Conservation (phyloP, 2,888 invertebrate genomes). For the Pseudeuparius sepicola region DNA sequence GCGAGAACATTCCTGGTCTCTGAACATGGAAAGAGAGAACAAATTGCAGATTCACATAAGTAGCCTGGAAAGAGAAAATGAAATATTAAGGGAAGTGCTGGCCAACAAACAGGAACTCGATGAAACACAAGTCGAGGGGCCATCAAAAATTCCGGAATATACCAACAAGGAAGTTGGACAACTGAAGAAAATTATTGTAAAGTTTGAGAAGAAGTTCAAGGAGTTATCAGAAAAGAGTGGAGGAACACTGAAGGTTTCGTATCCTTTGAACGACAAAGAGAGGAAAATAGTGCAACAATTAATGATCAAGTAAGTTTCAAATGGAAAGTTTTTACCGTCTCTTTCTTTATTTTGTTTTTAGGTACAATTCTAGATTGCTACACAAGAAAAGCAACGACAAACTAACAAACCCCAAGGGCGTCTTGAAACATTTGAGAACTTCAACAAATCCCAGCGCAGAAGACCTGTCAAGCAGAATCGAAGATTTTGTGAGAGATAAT, state of each 20-base stretch:
- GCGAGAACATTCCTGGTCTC: slow-evolving; percentile 28
- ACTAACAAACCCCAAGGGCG: neutral
- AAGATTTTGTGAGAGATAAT: no score
- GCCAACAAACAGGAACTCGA: slow-evolving; percentile 15
- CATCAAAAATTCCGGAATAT: slow-evolving; percentile 13
- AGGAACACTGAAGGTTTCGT: slow-evolving; percentile 10
- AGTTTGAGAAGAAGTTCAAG: slow-evolving; percentile 28
- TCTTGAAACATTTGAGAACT: no score
- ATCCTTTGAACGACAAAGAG: slow-evolving; percentile 26
- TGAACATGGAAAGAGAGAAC: slow-evolving; percentile 25
- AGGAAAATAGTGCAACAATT: slow-evolving; percentile 23
- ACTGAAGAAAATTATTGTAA: slow-evolving; percentile 31
- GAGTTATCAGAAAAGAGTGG: slow-evolving; percentile 16
- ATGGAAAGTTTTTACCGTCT: neutral
- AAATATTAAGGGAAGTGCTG: slow-evolving; percentile 20
- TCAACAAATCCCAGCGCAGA: no score
- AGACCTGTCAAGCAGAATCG: no score
- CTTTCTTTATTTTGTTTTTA: neutral
- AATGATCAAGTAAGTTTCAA: slow-evolving; percentile 21
- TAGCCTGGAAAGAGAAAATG: slow-evolving; percentile 26
- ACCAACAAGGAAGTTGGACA: slow-evolving; percentile 23
- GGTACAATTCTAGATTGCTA: slow-evolving; percentile 7
- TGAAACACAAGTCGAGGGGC: slow-evolving; percentile 14
- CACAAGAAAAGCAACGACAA: slow-evolving; percentile 7
- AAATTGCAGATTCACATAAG: slow-evolving; percentile 24